These are phyloP conservation scores for Heterodera schachtii DNA, from an alignment of 1,140 invertebrate genomes.

Conservation along the genomic window DNA sequence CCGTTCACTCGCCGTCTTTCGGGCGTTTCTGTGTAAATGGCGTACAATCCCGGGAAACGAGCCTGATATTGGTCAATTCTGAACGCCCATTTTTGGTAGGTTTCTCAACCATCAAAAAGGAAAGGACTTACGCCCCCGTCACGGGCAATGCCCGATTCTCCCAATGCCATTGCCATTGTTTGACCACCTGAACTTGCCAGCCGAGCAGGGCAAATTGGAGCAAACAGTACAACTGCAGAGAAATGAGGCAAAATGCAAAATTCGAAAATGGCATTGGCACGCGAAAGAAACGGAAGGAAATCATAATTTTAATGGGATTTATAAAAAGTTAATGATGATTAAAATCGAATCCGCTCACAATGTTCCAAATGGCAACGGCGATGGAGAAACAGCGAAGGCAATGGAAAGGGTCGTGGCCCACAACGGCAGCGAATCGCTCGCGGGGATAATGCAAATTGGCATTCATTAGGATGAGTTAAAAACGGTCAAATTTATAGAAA, in stretches of 20 bases:
- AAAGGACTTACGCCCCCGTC: constrained; percentile 43
- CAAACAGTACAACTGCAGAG: constrained; percentile 58
- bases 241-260: neutral
- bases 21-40: constrained; percentile 63
- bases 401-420: constrained; percentile 48
- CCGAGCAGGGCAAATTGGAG: constrained; percentile 61
- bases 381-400: constrained; percentile 54
- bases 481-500: too few species aligned
- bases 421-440: neutral
- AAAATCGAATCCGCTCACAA: constrained; percentile 35
- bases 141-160: constrained; percentile 61
- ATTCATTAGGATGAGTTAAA: neutral
- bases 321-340: too few species aligned
- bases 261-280: too few species aligned
- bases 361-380: constrained; percentile 57
- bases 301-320: too few species aligned
- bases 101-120: neutral
- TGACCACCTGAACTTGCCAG: constrained; percentile 59
- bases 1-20: constrained; percentile 62
- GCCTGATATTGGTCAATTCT: constrained; percentile 59
- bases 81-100: neutral
- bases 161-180: constrained; percentile 55
- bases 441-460: neutral
- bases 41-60: constrained; percentile 62
- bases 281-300: too few species aligned